A percentile compares a stretch with the other conserved stretches of the same genome.
Evolutionary conservation across 2,888 invertebrate species (phyloP).

Genomic region (Pterostichus madidus): DNA sequence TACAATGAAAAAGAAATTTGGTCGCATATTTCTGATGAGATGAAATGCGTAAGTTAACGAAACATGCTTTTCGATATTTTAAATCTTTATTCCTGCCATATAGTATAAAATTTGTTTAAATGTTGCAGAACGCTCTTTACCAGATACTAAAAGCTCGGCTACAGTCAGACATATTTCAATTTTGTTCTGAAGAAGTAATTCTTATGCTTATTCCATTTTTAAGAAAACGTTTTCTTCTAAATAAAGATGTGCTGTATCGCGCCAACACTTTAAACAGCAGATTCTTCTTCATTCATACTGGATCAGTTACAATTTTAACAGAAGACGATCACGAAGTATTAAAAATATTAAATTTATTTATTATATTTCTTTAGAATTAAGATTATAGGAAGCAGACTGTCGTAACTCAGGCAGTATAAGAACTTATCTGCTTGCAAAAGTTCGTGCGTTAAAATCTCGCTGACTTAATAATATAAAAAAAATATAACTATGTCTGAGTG

Average conservation of each 20-base stretch:
- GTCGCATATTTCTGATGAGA: slow-evolving; percentile 15
- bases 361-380: too few relatives aligned
- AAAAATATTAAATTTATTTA: not conserved
- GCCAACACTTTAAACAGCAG: not conserved
- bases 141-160: not conserved
- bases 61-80: not conserved
- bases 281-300: not conserved
- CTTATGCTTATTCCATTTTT: not conserved
- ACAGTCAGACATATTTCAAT: slow-evolving; percentile 22
- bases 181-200: not conserved
- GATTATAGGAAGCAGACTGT: too few relatives aligned
- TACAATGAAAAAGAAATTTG: slow-evolving; percentile 18
- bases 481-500: too few relatives aligned
- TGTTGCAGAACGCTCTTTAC: not conserved
- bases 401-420: too few relatives aligned
- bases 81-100: not conserved
- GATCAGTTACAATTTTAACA: not conserved
- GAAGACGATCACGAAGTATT: not conserved
- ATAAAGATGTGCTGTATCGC: not conserved
- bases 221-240: not conserved
- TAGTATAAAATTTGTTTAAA: not conserved
- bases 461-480: too few relatives aligned
- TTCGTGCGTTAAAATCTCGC: too few relatives aligned
- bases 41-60: slow-evolving; percentile 9
- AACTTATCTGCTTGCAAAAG: too few relatives aligned